These are phyloP conservation scores for Adelosebastes latens DNA, from an alignment of 2,797 vertebrate species.

Conservation along the genomic window DNA sequence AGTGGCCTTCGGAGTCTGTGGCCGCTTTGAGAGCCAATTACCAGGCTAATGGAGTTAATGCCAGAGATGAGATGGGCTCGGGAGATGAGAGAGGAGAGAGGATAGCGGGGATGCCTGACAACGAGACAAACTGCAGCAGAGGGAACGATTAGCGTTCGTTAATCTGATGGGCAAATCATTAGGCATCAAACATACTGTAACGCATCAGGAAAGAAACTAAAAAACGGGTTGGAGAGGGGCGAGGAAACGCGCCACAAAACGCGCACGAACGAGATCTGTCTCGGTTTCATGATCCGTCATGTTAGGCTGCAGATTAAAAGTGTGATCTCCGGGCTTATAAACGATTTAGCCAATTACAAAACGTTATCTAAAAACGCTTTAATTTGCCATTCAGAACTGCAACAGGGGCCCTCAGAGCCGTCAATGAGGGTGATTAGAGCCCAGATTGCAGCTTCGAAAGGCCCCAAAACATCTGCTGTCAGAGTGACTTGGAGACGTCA, in stretches of 20 bases:
- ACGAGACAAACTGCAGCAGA: conserved; percentile 65
- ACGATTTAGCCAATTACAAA: conserved; percentile 82
- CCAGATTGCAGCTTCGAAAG: conserved; percentile 80
- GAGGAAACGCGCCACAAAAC: conserved; percentile 42
- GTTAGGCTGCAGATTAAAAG: conserved; percentile 78
- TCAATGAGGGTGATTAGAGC: conserved; percentile 87
- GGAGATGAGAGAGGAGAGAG: conserved; percentile 60
- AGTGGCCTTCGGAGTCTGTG: conserved; percentile 74
- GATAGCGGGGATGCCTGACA: conserved; percentile 58
- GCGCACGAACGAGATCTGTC: conserved; percentile 54
- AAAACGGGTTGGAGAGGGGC: conserved; percentile 37
- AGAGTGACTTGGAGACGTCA: conserved; percentile 78
- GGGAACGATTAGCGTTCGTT: conserved; percentile 71
- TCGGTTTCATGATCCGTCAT: conserved; percentile 67
- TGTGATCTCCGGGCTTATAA: conserved; percentile 78
- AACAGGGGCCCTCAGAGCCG: conserved; percentile 78
- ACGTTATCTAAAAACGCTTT: conserved; percentile 82
- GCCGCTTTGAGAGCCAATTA: conserved; percentile 80
- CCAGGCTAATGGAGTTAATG: conserved; percentile 84
- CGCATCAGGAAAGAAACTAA: conserved; percentile 44
- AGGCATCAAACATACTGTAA: conserved; percentile 67
- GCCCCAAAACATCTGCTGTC: conserved; percentile 84
- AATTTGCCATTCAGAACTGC: conserved; percentile 84
- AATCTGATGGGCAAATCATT: conserved; percentile 79
- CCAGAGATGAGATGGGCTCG: conserved; percentile 76